Base-by-base conservation (phyloP, 2,113 vertebrate species). In the Glaucomys volans region DNA sequence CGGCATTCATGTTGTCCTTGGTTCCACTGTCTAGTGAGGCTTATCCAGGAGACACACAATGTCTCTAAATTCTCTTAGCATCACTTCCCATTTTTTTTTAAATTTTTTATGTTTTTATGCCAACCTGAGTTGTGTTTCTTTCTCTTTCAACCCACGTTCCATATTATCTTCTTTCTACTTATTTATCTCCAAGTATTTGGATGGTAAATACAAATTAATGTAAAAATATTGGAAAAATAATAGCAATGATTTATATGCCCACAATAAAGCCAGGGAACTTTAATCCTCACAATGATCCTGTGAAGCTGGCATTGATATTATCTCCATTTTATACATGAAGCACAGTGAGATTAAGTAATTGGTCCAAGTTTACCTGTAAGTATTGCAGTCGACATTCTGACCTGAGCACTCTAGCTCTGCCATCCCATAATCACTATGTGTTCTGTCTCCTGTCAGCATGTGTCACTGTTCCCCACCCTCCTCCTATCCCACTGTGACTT, bases 121-220 rank as follows among this genome's bases (percentile, higher is more conserved):
- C 14, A 64, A 0, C 76, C 18, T 37, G 18, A 87, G 14, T 64
- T 26, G 13, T 16, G 26, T 80, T 90, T 95, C n/a, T 87, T 32
- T 82, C 5, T 17, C 52, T 47, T 50, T 40, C 71, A 52, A 57
- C 13, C 2, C 4, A 42, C 42, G 20, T 32, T 59, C 18, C 24
- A n/a, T 50, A 26, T 54, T 5, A 50, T 47, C 64, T 91, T 71
- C 50, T 91, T 52, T 90, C 52, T 30, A 71, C 16, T 81, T 59
- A 47, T 32, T 77, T 89, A 52, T 86, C 24, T 76, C 32, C 24
- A 87, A 32, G 57, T 47, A 69, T 66, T 86, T 90, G 44, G 13
- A 52, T 75, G 22, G 5, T 64, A 91, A 90, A n/a, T 91, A 28
- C 26, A 92, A 90, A 47, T 95, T 50, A 90, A 72, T 26, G 18